A percentile compares a stretch with the other conserved stretches of the same genome.
phyloP scores from a whole-genome alignment of 2,888 invertebrate species.

The Exephanes ischioxanthus region DNA sequence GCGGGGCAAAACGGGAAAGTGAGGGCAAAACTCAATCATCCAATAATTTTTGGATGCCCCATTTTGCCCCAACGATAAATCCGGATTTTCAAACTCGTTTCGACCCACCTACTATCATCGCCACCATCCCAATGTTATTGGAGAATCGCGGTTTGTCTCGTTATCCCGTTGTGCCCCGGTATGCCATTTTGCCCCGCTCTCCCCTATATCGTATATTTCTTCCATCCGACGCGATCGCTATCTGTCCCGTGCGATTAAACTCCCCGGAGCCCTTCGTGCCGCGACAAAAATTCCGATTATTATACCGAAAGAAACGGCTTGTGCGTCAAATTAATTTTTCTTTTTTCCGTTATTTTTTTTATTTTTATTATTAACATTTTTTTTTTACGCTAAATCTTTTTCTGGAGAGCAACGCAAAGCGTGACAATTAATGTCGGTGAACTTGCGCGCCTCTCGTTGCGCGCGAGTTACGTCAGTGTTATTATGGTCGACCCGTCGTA shows the following conservation, averaged over 20 bases:
- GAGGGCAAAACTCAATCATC: no score
- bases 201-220: not conserved
- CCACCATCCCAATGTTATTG: no score
- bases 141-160: no score
- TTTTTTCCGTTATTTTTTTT: not conserved
- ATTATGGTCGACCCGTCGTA: conserved; percentile 14
- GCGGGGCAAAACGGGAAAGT: no score
- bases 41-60: no score
- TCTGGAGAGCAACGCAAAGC: not conserved
- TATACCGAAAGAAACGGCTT: not conserved
- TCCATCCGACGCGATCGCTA: not conserved
- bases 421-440: conserved; percentile 1
- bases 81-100: no score
- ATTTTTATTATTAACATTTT: not conserved
- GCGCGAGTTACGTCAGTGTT: conserved; percentile 39
- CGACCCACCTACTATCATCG: no score
- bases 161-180: no score
- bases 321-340: not conserved
- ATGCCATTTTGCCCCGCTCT: no score
- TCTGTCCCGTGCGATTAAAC: conserved; percentile 3
- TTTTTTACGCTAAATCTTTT: not conserved
- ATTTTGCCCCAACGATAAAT: no score
- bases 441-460: not conserved
- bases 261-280: not conserved
- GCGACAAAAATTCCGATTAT: not conserved